Evolutionary conservation across 53 echinoderm and acorn worm species (phyloP), one percentile per base, ranked within the genome.

Genomic region (Temnopleurus reevesii): DNA sequence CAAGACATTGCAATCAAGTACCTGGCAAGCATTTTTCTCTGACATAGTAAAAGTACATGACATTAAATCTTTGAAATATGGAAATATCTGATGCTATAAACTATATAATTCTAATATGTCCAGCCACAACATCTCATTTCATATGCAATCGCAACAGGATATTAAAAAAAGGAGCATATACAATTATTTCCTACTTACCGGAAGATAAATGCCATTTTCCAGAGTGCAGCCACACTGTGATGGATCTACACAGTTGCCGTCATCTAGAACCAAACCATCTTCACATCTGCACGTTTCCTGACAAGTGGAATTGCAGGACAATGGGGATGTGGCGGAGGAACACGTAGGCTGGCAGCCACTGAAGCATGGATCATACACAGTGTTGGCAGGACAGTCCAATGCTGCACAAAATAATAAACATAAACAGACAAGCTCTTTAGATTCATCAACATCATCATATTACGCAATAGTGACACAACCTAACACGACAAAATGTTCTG

Each of bases 341-440:
- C 96, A 96, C 2, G 93, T 93, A 19, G 41, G 71, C 55, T 88
- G 94, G 90, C 96, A 96, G 0, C 93, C 91, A 35, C 53, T 86
- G 33, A 61, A 90, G 47, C 96, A 96, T 53, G 89, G 65, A 26
- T 94, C 91, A 45, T 93, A 96, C n/a, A 90, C 79, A 29, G 59
- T 81, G 33, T 85, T 92, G n/a, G 55, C 31, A 6, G 94, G 91
- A 53, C 96, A 96, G 1, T 61, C 84, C 8, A 76, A 91, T 19
- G 71, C 71, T 71, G 28, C 91, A 83, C 89, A 77, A 23, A 28
- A 45, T 36, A 43, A 80, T 1, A 89, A 56, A 83, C 71, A 38
- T 15, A 96, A 84, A 83, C 95, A 95, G n/a, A n/a, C n/a, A n/a
- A n/a, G n/a, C n/a, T n/a, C n/a, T n/a, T n/a, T n/a, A n/a, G n/a